These are phyloP conservation scores for Agrochola macilenta DNA, from an alignment of 2,888 invertebrate species.

Conservation along the genomic window DNA sequence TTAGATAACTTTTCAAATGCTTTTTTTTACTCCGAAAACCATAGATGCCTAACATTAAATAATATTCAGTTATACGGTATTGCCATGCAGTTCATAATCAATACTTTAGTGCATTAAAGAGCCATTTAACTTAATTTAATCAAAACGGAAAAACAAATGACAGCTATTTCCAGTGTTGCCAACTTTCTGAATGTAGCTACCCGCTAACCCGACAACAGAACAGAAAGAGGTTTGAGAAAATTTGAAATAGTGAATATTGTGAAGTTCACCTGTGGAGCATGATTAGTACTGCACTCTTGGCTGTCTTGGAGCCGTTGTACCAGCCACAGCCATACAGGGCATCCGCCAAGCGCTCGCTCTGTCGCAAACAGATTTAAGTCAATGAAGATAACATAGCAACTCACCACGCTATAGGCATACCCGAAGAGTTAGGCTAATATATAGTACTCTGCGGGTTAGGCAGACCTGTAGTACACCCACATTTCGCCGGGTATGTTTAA, in stretches of 20 bases:
- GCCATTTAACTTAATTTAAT: too few species aligned
- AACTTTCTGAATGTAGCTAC: not conserved
- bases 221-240: not conserved
- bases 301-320: slow-evolving; percentile 68
- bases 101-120: too few species aligned
- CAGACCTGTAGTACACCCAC: not conserved
- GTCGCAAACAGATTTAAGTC: slow-evolving; percentile 33
- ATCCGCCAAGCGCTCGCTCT: slow-evolving; percentile 69
- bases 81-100: too few species aligned
- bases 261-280: slow-evolving; percentile 71
- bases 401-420: too few species aligned
- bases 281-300: slow-evolving; percentile 68
- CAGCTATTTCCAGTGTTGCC: not conserved
- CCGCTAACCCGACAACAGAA: not conserved
- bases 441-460: too few species aligned
- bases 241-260: not conserved
- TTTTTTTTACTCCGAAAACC: not conserved
- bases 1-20: not conserved
- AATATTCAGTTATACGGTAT: too few species aligned
- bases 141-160: not conserved
- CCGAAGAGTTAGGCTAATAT: too few species aligned
- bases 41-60: too few species aligned
- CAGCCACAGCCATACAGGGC: slow-evolving; percentile 74
- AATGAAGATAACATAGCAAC: not conserved
- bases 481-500: not conserved